Evolutionary conservation across 2,888 invertebrate genomes (phyloP).

Genomic region (Lamproptera curius): DNA sequence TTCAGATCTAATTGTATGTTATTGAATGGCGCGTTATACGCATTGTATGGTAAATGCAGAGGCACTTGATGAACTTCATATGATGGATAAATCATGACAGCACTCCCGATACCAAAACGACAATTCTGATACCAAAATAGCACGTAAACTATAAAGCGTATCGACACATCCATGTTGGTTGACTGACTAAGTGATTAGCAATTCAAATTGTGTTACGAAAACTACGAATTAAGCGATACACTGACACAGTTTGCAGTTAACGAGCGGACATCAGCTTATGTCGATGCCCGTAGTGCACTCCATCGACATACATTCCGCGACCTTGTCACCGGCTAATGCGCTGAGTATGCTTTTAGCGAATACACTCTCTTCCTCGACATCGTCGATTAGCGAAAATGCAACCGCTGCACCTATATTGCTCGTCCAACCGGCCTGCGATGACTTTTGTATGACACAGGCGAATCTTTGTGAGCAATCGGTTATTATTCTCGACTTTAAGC

Average conservation of each 20-base stretch:
- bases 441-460: slow-evolving; percentile 58
- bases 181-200: slow-evolving; percentile 10
- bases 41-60: background rate
- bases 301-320: slow-evolving; percentile 69
- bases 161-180: background rate
- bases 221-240: slow-evolving; percentile 3
- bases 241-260: slow-evolving; percentile 48
- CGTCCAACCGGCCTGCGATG: slow-evolving; percentile 49
- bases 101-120: slow-evolving; percentile 6
- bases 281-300: slow-evolving; percentile 68
- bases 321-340: slow-evolving; percentile 62
- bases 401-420: slow-evolving; percentile 61
- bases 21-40: slow-evolving; percentile 12
- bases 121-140: slow-evolving; percentile 1
- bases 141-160: slow-evolving; percentile 1
- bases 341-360: slow-evolving; percentile 61
- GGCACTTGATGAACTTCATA: slow-evolving; percentile 11
- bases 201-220: slow-evolving; percentile 32
- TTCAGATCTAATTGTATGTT: too few relatives aligned
- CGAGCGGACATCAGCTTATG: slow-evolving; percentile 62
- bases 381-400: slow-evolving; percentile 63
- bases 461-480: slow-evolving; percentile 63
- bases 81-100: slow-evolving; percentile 15
- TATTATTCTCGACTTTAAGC: slow-evolving; percentile 52
- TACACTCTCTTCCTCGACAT: slow-evolving; percentile 57